Conservation (phyloP, 2,113 vertebrate species). For the Dunckerocampus dactyliophorus region DNA sequence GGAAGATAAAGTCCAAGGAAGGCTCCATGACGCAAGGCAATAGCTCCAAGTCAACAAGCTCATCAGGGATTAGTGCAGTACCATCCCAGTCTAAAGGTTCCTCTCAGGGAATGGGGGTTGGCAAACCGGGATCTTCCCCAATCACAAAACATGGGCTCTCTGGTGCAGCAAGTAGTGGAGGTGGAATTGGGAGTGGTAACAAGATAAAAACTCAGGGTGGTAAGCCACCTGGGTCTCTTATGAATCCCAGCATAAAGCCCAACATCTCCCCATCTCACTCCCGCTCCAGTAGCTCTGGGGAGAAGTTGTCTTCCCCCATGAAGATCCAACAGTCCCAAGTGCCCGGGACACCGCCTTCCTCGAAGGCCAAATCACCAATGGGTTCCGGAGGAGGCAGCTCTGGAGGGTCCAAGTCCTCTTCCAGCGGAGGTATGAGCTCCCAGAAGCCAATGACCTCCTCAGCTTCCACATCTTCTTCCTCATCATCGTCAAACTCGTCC, state of each 20-base stretch:
- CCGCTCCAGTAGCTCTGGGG: slow-evolving; percentile 82
- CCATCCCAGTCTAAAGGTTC: slow-evolving; percentile 83
- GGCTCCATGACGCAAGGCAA: slow-evolving; percentile 81
- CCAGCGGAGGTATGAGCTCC: slow-evolving; percentile 83
- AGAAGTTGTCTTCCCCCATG: slow-evolving; percentile 94
- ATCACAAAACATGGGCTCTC: slow-evolving; percentile 88
- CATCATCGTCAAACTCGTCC: slow-evolving; percentile 74
- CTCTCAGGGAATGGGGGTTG: slow-evolving; percentile 81
- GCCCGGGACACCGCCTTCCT: slow-evolving; percentile 91
- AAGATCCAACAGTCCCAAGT: slow-evolving; percentile 84
- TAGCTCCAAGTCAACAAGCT: slow-evolving; percentile 82
- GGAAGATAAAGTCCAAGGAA: slow-evolving; percentile 94
- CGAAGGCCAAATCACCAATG: slow-evolving; percentile 96
- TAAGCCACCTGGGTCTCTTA: slow-evolving; percentile 89
- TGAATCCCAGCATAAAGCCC: slow-evolving; percentile 94
- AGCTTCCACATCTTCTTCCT: slow-evolving; percentile 72
- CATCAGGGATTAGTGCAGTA: slow-evolving; percentile 73
- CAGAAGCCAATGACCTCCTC: slow-evolving; percentile 78
- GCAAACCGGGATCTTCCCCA: slow-evolving; percentile 91
- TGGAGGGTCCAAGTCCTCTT: slow-evolving; percentile 85
- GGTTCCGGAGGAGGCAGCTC: slow-evolving; percentile 86
- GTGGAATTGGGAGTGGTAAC: slow-evolving; percentile 70
- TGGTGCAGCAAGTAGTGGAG: slow-evolving; percentile 73
- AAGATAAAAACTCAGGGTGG: slow-evolving; percentile 93
- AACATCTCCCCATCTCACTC: slow-evolving; percentile 98